Evolutionary conservation across 2,797 vertebrate species (phyloP), one percentile per base, ranked within the genome.

Genomic region (Merluccius polli): DNA sequence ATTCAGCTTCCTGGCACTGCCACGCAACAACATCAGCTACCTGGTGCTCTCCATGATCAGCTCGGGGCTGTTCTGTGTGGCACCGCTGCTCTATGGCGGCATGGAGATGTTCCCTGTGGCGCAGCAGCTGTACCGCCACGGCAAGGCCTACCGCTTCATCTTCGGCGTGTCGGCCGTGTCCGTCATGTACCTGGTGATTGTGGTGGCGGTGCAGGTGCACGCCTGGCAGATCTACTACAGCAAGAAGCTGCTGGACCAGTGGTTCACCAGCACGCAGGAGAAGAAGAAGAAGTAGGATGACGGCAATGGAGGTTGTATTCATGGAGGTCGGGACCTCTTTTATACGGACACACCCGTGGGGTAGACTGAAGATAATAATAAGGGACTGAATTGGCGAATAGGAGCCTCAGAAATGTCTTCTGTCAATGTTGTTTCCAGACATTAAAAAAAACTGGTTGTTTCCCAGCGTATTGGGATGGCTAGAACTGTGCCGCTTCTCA

Each of bases 61-160:
- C 76, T 88, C 93, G 0, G 98, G 97, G 1, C 95, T 99, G 12
- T 98, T 99, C 82, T 97, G 96, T 0, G 84, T 98, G 6, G 96
- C 95, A 0, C 96, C 98, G 0, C 95, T 98, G 32, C 94, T 99
- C 85, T 99, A 99, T 0, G 97, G 98, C 18, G 89, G 91, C 75
- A 98, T 99, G 96, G 98, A 99, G 92, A 99, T 99, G 98, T 98
- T 99, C 83, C 98, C 98, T 0, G 94, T 96, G 74, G 97, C 96
- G 0, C 97, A 98, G 92, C 96, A 98, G 91, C 95, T 99, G 13
- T 97, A 96, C 77, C 95, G 95, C 1, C 96, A 98, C 0, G 97
- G 97, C 84, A 98, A 97, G 84, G 95, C 96, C 1, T 98, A 98
- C 89, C 95, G 97, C 85, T 97, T 97, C 92, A 96, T 99, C 86